Percentiles rank a stretch among this genome's conserved stretches.
Evolutionary conservation across 2,113 vertebrate genomes (phyloP).

Genomic region (Bufo gargarizans): DNA sequence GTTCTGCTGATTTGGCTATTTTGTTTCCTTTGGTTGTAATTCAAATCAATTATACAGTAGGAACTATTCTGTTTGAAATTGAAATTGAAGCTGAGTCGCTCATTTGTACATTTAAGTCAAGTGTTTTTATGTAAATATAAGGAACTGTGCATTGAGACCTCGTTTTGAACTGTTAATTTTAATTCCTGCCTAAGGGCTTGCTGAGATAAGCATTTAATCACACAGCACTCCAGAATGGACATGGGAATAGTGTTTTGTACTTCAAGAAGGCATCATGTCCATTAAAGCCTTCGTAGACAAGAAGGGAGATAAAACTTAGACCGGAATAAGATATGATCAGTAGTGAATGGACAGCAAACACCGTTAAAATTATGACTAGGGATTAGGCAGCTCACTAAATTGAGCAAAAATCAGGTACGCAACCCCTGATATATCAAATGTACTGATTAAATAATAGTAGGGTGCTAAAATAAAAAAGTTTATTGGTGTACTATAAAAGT

Average conservation of each 20-base stretch:
- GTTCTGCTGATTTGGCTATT: not conserved
- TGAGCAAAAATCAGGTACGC: too few species aligned
- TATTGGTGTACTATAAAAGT: too few species aligned
- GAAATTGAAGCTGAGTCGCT: not conserved
- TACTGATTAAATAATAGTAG: too few species aligned
- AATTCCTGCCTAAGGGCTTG: constrained; percentile 2
- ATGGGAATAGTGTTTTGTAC: not conserved
- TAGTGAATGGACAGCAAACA: not conserved
- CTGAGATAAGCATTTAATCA: not conserved
- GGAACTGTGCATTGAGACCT: not conserved
- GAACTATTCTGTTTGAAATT: constrained; percentile 3
- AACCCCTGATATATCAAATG: too few species aligned
- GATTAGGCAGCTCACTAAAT: too few species aligned
- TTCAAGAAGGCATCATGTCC: not conserved
- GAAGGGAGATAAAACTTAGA: not conserved
- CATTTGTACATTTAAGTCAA: not conserved
- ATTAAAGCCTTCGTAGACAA: not conserved
- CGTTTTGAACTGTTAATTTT: not conserved
- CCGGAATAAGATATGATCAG: not conserved
- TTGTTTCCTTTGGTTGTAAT: not conserved
- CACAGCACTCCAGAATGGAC: not conserved
- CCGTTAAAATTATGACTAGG: not conserved
- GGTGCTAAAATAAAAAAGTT: too few species aligned
- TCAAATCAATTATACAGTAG: not conserved
- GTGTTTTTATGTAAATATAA: constrained; percentile 3